Evolutionary conservation across 2,888 invertebrate genomes (phyloP), one percentile per base, ranked within the genome.

Genomic region (Phytoseiulus persimilis): DNA sequence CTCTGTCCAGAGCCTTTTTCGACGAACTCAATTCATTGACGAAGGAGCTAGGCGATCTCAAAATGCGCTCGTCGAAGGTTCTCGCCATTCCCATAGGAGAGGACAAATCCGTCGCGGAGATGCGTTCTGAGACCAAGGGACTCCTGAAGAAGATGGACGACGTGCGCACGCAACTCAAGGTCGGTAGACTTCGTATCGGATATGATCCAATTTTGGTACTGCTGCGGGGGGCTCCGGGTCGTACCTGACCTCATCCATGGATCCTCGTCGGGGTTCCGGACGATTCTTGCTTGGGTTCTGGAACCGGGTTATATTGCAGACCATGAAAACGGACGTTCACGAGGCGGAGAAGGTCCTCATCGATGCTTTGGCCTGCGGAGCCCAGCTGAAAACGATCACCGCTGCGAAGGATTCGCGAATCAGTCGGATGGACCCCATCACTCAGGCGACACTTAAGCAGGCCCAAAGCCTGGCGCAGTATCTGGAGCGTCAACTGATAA

Each of bases 311-410:
- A 32, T 84, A 23, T 83, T 84, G 1, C 33, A 87, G 87, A 39
- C 33, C 11, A 87, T 87, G 87, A 39, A 33, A 5, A 39, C 87
- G 23, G 14, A 33, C 6, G 45, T 87, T 1, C 87, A 87, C n/a
- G 87, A 87, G 87, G 45, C 32, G 28, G 33, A 87, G 18, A 39
- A 33, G 6, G 87, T 87, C 9, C 23, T 39, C 11, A 33, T 87
- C 87, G 87, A 87, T n/a, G 87, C 87, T 33, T 33, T 87, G 87
- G 87, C 87, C n/a, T 87, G 87, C 33, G 87, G 87, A 18, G 6
- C n/a, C 0, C 87, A 87, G 39, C 28, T 45, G 9, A 33, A n/a
- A 33, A 33, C 39, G 2, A 33, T 87, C 14, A n/a, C 45, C 31
- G 32, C 87, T 3, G 87, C 87, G 28, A 87, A 87, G n/a, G 87